These are phyloP conservation scores for Heliconius hortense DNA, from an alignment of 2,888 invertebrate species.

Conservation along the genomic window DNA sequence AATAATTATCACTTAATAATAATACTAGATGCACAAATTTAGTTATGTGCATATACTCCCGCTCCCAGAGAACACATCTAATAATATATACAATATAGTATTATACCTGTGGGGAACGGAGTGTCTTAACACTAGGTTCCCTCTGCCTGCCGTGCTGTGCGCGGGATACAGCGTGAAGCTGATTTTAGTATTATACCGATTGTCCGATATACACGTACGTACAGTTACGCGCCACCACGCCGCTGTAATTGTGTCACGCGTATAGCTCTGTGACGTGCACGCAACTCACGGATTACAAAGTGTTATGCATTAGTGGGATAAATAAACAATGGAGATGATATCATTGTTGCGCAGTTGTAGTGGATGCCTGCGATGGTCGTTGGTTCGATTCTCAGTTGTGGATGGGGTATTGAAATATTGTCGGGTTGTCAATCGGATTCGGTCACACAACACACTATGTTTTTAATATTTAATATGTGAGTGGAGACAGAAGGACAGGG, in stretches of 20 bases:
- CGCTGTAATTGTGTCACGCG: conserved; percentile 43
- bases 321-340: conserved; percentile 27
- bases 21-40: neutral
- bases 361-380: too few species aligned
- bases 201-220: conserved; percentile 25
- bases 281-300: conserved; percentile 38
- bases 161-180: too few species aligned
- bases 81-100: too few species aligned
- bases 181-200: conserved; percentile 32
- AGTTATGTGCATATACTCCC: neutral
- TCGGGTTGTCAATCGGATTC: neutral
- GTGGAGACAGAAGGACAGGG: too few species aligned
- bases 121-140: too few species aligned
- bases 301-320: conserved; percentile 32
- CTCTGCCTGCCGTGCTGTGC: too few species aligned
- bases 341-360: neutral
- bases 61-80: too few species aligned
- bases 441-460: neutral
- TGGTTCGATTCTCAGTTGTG: neutral
- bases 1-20: too few species aligned
- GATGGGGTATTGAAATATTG: too few species aligned
- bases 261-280: conserved; percentile 32
- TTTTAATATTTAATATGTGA: too few species aligned
- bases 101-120: too few species aligned
- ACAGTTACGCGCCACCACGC: conserved; percentile 41